These are phyloP conservation scores for Yponomeuta plumbellus DNA, from an alignment of 2,888 invertebrate genomes.

Conservation along the genomic window DNA sequence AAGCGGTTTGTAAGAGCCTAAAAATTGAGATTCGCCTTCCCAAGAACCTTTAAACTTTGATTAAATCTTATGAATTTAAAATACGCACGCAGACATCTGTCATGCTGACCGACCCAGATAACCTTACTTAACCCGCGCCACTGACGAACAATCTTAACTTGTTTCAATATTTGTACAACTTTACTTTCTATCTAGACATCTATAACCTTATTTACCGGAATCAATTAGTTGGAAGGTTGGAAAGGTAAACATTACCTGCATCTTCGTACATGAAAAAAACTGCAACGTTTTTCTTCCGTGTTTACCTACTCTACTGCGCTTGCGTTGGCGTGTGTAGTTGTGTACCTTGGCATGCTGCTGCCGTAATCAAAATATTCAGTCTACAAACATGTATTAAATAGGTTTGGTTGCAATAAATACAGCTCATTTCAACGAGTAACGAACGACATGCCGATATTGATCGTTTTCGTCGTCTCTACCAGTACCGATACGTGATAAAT, in stretches of 20 bases:
- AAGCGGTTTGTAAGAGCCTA: neutral
- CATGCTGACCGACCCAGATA: neutral
- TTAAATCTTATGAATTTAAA: slow-evolving; percentile 4
- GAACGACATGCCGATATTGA: too few relatives aligned
- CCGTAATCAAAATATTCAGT: neutral
- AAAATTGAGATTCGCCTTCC: neutral
- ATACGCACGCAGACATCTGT: neutral
- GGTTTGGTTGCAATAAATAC: neutral
- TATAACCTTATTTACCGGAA: neutral
- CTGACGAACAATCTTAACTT: neutral
- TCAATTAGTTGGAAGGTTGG: neutral
- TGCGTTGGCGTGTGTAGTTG: neutral
- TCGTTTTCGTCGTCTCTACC: neutral
- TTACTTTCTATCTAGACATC: neutral
- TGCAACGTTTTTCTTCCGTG: neutral
- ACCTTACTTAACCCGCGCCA: neutral
- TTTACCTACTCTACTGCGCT: neutral
- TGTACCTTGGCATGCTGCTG: neutral
- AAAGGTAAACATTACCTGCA: neutral
- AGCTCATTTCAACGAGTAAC: neutral
- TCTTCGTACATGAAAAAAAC: neutral
- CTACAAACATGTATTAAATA: neutral
- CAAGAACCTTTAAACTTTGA: neutral
- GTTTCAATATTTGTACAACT: neutral
- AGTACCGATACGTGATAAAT: neutral